Evolutionary conservation across 2,797 vertebrate genomes (phyloP).

Genomic region (Micromesistius poutassou): DNA sequence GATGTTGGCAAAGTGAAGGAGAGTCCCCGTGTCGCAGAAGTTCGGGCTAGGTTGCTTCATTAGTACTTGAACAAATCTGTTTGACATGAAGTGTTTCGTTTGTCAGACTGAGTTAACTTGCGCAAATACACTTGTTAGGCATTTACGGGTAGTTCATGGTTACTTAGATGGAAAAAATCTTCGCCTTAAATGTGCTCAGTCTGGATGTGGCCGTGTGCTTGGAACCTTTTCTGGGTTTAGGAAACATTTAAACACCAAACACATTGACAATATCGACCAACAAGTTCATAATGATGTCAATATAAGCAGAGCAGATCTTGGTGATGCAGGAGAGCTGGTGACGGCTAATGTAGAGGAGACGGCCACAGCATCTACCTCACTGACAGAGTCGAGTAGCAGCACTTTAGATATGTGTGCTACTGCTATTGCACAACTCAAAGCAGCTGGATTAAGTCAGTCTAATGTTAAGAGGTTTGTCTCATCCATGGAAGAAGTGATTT

Average conservation of each 20-base stretch:
- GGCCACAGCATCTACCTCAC: neutral
- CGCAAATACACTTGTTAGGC: slow-evolving; percentile 28
- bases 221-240: slow-evolving; percentile 14
- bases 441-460: slow-evolving; percentile 2
- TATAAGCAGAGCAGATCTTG: neutral
- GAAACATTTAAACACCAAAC: slow-evolving; percentile 13
- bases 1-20: slow-evolving; percentile 38
- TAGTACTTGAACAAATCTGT: neutral
- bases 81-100: slow-evolving; percentile 14
- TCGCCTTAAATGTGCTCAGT: slow-evolving; percentile 28
- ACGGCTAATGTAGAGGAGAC: neutral
- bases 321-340: too few relatives aligned
- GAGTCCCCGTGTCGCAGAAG: slow-evolving; percentile 25
- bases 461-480: slow-evolving; percentile 19
- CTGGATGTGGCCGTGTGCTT: slow-evolving; percentile 20
- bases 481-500: slow-evolving; percentile 16
- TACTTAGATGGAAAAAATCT: slow-evolving; percentile 28
- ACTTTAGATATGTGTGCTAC: slow-evolving; percentile 13
- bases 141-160: slow-evolving; percentile 30
- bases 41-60: slow-evolving; percentile 14
- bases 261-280: slow-evolving; percentile 8
- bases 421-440: slow-evolving; percentile 17
- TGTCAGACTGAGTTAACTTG: slow-evolving; percentile 9
- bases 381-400: neutral
- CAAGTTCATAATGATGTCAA: neutral